These are phyloP conservation scores for Asobara japonica DNA, from an alignment of 1,140 invertebrate genomes.

Conservation along the genomic window DNA sequence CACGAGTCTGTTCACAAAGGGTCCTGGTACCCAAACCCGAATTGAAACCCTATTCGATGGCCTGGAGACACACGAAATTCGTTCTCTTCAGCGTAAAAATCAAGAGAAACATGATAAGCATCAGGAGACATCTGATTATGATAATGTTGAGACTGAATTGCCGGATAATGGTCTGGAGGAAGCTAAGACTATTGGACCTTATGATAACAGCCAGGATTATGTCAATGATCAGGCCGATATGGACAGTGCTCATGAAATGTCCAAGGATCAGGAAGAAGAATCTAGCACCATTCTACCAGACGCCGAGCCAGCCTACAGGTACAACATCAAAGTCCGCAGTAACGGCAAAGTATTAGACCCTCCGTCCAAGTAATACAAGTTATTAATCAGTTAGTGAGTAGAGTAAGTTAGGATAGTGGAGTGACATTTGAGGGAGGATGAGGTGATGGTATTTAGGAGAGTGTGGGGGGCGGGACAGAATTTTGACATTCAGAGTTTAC, in stretches of 20 bases:
- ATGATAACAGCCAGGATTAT: slow-evolving; percentile 56
- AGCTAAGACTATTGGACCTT: slow-evolving; percentile 59
- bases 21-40: slow-evolving; percentile 38
- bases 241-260: background rate
- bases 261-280: slow-evolving; percentile 59
- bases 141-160: slow-evolving; percentile 13
- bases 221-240: slow-evolving; percentile 55
- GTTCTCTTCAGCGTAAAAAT: slow-evolving; percentile 41
- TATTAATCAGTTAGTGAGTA: too few species aligned
- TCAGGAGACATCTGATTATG: slow-evolving; percentile 1
- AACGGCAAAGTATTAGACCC: slow-evolving; percentile 67
- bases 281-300: slow-evolving; percentile 62
- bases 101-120: background rate
- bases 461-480: too few species aligned
- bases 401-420: too few species aligned
- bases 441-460: too few species aligned
- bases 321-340: slow-evolving; percentile 63
- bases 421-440: too few species aligned
- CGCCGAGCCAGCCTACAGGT: slow-evolving; percentile 62
- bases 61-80: slow-evolving; percentile 56
- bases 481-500: too few species aligned
- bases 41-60: slow-evolving; percentile 58
- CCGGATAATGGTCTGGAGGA: slow-evolving; percentile 40
- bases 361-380: slow-evolving; percentile 61
- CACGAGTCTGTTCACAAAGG: slow-evolving; percentile 55